Percentiles rank a stretch among this genome's conserved stretches.
Evolutionary conservation across 2,113 vertebrate genomes (phyloP).

Genomic region (Corythaixoides concolor): DNA sequence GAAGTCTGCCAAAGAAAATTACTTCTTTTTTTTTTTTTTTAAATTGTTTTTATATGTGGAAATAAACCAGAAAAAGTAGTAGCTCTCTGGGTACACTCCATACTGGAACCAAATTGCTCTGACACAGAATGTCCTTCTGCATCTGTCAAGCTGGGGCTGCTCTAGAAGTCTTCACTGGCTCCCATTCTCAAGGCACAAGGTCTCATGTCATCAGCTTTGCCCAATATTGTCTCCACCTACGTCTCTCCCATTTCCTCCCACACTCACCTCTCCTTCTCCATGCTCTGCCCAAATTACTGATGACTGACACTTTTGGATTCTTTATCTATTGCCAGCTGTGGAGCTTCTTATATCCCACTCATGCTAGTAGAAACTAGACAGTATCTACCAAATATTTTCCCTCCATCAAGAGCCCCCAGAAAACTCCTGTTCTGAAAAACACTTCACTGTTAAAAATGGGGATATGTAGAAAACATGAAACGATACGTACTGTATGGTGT

Average conservation of each 20-base stretch:
- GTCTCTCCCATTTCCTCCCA: not conserved
- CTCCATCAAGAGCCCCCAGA: not conserved
- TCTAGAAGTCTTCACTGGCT: not conserved
- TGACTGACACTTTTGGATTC: not conserved
- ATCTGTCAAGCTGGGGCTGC: not conserved
- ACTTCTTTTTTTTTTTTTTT: not conserved
- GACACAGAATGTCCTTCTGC: not conserved
- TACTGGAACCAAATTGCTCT: not conserved
- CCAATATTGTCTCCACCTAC: not conserved
- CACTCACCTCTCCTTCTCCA: not conserved
- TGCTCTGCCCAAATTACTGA: not conserved
- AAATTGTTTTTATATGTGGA: not conserved
- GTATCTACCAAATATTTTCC: not conserved
- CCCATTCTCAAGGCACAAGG: not conserved
- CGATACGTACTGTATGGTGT: fast-evolving
- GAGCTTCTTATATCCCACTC: not conserved
- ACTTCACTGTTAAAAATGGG: not conserved
- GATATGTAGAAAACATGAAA: not conserved
- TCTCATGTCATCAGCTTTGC: not conserved
- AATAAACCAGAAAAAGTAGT: not conserved
- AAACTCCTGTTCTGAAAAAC: not conserved
- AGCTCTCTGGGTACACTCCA: not conserved
- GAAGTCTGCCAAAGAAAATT: not conserved
- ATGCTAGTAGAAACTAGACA: not conserved
- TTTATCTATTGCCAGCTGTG: not conserved